Percentiles rank a stretch among this genome's conserved stretches.
Conservation (phyloP, 2,888 invertebrate genomes). For the Bellardia bayeri region DNA sequence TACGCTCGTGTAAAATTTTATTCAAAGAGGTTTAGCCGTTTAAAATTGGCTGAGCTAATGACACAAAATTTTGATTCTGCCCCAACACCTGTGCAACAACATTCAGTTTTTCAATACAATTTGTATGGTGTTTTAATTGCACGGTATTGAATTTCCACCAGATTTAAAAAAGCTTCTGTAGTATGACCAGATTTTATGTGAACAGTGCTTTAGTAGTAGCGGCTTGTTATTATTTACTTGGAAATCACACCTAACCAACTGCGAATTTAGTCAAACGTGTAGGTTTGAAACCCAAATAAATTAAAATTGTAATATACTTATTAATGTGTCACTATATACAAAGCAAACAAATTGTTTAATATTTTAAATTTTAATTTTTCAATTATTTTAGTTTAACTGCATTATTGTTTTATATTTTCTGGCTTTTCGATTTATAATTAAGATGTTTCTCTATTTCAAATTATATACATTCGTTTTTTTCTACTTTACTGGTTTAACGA, state of each 20-base stretch:
- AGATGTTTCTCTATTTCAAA: constrained; percentile 60
- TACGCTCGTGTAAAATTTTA: too few species aligned
- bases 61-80: too few species aligned
- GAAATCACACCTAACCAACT: not conserved
- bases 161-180: too few species aligned
- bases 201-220: too few species aligned
- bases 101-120: too few species aligned
- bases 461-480: not conserved
- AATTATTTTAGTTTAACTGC: not conserved
- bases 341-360: constrained; percentile 5
- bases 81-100: too few species aligned
- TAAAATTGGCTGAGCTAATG: too few species aligned
- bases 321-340: not conserved
- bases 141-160: too few species aligned
- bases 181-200: too few species aligned
- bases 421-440: constrained; percentile 50
- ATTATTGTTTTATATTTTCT: not conserved
- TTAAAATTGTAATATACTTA: not conserved
- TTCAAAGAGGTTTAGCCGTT: too few species aligned
- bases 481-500: constrained; percentile 57
- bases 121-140: too few species aligned
- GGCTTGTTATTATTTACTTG: not conserved
- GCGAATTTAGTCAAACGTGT: not conserved
- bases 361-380: not conserved
- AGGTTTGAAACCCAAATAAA: constrained; percentile 30